Evolutionary conservation across 2,797 vertebrate species (phyloP).

Genomic region (Pelochelys cantorii): DNA sequence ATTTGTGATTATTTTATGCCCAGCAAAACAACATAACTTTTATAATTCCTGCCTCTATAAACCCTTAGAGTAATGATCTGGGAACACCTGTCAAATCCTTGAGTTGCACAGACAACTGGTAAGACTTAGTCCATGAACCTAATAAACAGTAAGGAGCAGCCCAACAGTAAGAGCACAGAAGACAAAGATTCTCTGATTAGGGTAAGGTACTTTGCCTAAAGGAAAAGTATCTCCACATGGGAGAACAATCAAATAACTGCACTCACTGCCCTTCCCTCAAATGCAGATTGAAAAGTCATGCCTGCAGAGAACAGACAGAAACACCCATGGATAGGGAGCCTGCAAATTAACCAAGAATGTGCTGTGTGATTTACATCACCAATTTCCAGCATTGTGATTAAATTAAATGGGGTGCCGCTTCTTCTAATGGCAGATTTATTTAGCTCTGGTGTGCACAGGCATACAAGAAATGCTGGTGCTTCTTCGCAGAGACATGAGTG

Average conservation of each 20-base stretch:
- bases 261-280: neutral
- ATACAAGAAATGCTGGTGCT: neutral
- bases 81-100: neutral
- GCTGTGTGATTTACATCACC: neutral
- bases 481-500: neutral
- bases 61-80: neutral
- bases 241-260: neutral
- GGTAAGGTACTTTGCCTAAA: fast-evolving
- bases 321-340: neutral
- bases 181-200: fast-evolving
- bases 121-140: neutral
- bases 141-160: neutral
- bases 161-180: neutral
- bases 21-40: neutral
- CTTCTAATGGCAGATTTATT: neutral
- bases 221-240: neutral
- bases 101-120: neutral
- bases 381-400: neutral
- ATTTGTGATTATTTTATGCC: neutral
- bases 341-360: neutral
- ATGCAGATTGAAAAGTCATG: neutral
- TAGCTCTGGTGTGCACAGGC: neutral
- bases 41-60: neutral
- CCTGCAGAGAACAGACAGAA: neutral
- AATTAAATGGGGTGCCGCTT: neutral